Conservation (phyloP, 2,797 vertebrate species). For the Sparus aurata region DNA sequence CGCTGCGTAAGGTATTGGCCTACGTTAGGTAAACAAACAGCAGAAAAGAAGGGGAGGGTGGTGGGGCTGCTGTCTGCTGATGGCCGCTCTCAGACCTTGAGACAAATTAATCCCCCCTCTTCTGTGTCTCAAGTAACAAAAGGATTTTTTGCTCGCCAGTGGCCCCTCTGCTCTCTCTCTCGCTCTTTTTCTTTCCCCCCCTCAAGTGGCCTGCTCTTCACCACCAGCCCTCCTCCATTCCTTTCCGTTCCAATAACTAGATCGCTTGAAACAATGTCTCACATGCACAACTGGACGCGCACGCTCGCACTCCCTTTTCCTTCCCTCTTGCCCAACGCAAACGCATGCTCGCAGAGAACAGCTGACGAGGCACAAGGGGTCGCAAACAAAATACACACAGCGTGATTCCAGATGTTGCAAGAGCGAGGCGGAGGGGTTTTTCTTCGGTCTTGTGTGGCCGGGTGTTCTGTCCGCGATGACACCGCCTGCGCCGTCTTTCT, state of each 20-base stretch:
- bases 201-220: constrained; percentile 73
- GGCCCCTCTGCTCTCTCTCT: constrained; percentile 51
- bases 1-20: constrained; percentile 36
- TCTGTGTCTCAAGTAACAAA: constrained; percentile 76
- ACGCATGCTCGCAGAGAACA: constrained; percentile 27
- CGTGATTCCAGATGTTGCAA: constrained; percentile 38
- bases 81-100: constrained; percentile 64
- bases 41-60: constrained; percentile 3
- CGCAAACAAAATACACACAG: constrained; percentile 26
- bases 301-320: not conserved
- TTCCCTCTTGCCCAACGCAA: not conserved
- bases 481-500: not conserved
- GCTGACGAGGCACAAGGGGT: constrained; percentile 25
- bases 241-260: constrained; percentile 81
- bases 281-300: constrained; percentile 40
- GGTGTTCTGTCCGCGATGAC: constrained; percentile 14
- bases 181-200: constrained; percentile 42
- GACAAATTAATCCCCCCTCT: constrained; percentile 71
- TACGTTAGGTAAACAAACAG: constrained; percentile 66
- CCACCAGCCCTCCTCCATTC: constrained; percentile 68
- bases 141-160: constrained; percentile 64
- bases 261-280: constrained; percentile 75
- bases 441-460: not conserved
- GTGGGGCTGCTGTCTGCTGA: constrained; percentile 41
- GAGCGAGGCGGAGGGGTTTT: constrained; percentile 4